Conservation (phyloP, 2,113 vertebrate genomes). For the Rhodinocichla rosea region DNA sequence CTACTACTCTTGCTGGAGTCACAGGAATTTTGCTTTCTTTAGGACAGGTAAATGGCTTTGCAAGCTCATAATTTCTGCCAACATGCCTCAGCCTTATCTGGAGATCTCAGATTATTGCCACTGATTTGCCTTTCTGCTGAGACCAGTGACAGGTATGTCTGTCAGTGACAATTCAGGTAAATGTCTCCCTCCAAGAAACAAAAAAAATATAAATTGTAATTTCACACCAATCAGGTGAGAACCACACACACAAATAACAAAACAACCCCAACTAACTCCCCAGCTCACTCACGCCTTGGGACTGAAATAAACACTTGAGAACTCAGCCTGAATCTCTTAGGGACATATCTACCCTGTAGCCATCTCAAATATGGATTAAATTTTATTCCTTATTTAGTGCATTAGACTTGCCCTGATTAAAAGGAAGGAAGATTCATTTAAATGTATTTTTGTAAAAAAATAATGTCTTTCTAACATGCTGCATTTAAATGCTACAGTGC, state of each 20-base stretch:
- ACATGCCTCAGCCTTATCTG: background rate
- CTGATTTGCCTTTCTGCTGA: background rate
- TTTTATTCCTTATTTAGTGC: background rate
- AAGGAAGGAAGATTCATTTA: background rate
- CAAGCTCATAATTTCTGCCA: background rate
- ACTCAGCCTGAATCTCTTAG: background rate
- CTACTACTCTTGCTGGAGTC: background rate
- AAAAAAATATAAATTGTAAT: background rate
- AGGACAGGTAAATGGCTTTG: background rate
- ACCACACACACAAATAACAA: background rate
- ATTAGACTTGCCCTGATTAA: background rate
- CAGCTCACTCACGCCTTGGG: background rate
- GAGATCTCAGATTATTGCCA: background rate
- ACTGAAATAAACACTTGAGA: background rate
- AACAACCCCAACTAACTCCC: rapidly evolving
- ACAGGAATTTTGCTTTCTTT: background rate
- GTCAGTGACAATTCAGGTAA: background rate
- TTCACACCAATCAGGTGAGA: background rate
- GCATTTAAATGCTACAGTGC: background rate
- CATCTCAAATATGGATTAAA: background rate
- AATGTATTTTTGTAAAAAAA: background rate
- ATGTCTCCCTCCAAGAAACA: background rate
- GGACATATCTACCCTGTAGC: background rate
- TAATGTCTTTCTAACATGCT: background rate
- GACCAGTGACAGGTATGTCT: background rate